Percentiles rank a stretch among this genome's conserved stretches.
Conservation (phyloP, 2,797 vertebrate genomes). For the Lacerta bilineata region DNA sequence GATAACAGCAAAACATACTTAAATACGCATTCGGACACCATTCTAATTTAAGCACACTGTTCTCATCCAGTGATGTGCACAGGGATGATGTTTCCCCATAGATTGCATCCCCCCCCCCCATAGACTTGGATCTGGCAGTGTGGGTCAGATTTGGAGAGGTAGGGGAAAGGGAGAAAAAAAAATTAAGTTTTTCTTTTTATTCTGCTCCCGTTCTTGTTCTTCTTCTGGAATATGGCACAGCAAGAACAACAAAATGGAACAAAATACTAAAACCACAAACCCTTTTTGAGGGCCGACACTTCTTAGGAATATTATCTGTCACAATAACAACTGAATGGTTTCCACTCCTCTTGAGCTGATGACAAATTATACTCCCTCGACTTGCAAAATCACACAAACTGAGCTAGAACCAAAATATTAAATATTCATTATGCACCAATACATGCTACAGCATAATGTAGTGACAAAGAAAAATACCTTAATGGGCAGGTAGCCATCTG, state of each 20-base stretch:
- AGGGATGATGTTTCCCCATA: background rate
- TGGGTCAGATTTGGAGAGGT: background rate
- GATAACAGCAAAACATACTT: background rate
- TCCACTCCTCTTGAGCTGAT: slow-evolving; percentile 48
- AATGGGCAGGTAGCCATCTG: slow-evolving; percentile 65
- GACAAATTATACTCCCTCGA: slow-evolving; percentile 45
- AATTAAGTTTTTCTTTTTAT: background rate
- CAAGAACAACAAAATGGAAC: background rate
- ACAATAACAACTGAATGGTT: slow-evolving; percentile 12
- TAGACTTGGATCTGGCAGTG: background rate
- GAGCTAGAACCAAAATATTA: slow-evolving; percentile 24
- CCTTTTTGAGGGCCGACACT: background rate
- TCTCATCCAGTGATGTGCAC: background rate
- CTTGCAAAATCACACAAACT: slow-evolving; percentile 37
- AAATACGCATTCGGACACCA: background rate
- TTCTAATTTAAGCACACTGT: background rate
- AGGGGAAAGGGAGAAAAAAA: background rate
- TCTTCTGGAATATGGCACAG: no score
- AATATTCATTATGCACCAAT: slow-evolving; percentile 60
- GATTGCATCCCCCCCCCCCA: background rate
- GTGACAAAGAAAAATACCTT: slow-evolving; percentile 64
- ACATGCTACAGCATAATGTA: slow-evolving; percentile 52
- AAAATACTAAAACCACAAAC: background rate
- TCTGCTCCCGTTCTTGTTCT: background rate
- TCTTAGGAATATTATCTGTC: slow-evolving; percentile 22